Base-by-base conservation (phyloP, 2,113 vertebrate genomes). In the Strix aluco region DNA sequence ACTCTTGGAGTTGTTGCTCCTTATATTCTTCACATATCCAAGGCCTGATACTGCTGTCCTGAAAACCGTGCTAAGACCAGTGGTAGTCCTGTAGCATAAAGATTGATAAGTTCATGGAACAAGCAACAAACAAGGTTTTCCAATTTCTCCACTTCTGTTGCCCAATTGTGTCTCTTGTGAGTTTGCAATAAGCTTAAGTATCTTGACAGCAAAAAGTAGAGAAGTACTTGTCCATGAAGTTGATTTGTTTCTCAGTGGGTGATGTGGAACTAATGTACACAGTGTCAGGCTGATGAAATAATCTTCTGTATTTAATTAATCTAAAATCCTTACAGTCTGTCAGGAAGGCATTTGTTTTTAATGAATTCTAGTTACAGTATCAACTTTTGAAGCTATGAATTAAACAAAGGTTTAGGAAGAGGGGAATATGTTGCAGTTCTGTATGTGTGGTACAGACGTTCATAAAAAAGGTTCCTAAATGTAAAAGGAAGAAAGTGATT, bases 271-370 rank as follows among this genome's bases (percentile, higher is more conserved):
- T 75, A 49, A 85, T 61, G 30, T 59, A 32, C 2, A 1, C 21
- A n/a, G 51, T 20, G 22, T 51, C 70, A 84, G 47, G 18, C 15
- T 74, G 69, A 84, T 93, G 57, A 89, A 81, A 70, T 87, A 75
- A 74, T 82, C 34, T 79, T 84, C 55, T 89, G 27, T 59, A 62
- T 5, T 74, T 75, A 92, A 65, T 92, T 96, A 96, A 72, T 69
- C 23, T 57, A 74, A 72, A 90, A 65, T 85, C 52, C 30, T 62
- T 78, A 18, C 27, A 81, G 42, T 57, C 34, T 66, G 22, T 44
- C 36, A 77, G 59, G 20, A 81, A 77, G 34, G 10, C 40, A 54
- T 40, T 86, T 88, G 14, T 14, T 90, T 57, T 27, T 86, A 54
- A 69, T 2, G 10, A 73, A 57, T 62, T 81, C 42, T 55, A 49